Conservation (phyloP, 2,888 invertebrate genomes). For the Automeris io region DNA sequence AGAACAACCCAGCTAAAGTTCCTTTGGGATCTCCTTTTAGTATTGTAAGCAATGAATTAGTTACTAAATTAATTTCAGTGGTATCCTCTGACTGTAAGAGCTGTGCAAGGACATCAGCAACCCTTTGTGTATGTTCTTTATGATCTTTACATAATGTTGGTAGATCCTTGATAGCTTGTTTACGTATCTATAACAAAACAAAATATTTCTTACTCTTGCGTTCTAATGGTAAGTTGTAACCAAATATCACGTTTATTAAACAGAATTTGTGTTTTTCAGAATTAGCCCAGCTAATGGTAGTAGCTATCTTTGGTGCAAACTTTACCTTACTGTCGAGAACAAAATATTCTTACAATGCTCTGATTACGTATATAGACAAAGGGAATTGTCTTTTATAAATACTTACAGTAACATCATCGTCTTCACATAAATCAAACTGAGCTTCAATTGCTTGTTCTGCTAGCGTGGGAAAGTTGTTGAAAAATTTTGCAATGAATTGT, state of each 20-base stretch:
- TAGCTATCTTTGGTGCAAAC: too few species aligned
- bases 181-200: conserved; percentile 84
- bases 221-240: too few species aligned
- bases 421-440: conserved; percentile 95
- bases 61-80: conserved; percentile 89
- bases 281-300: too few species aligned
- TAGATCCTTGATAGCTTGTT: conserved; percentile 95
- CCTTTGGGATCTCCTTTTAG: conserved; percentile 85
- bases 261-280: too few species aligned
- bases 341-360: too few species aligned
- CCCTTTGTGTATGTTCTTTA: conserved; percentile 88
- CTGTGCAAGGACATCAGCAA: conserved; percentile 95
- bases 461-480: conserved; percentile 91
- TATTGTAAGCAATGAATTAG: conserved; percentile 87
- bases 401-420: conserved; percentile 92
- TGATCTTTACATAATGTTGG: conserved; percentile 91
- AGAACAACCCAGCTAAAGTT: conserved; percentile 73
- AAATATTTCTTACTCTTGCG: too few species aligned
- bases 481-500: conserved; percentile 96
- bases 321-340: too few species aligned
- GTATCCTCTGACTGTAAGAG: conserved; percentile 91
- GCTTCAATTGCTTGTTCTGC: conserved; percentile 94
- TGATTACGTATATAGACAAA: too few species aligned
- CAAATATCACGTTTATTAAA: too few species aligned
- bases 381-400: too few species aligned